Base-by-base conservation (phyloP, 2,888 invertebrate species). In the Hartigia nigra region DNA sequence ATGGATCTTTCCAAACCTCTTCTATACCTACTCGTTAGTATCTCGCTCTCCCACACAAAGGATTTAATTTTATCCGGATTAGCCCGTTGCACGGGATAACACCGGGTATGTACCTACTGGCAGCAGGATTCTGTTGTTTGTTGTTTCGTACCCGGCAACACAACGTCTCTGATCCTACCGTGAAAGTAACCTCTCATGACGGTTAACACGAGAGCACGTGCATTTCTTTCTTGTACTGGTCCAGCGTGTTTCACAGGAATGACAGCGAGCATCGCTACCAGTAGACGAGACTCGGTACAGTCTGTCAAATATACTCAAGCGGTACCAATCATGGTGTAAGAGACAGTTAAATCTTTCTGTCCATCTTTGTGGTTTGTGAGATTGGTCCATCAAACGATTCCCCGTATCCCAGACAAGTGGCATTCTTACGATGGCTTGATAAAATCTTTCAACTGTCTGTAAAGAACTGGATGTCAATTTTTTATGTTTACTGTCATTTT, bases 11-110 rank as follows among this genome's bases (percentile, higher is more conserved):
- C 55, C 55, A 55, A 55, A 55, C 9, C 55, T 23, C 23, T 23
- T 2, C 55, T 55, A 55, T 55, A 82, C 82, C 82, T 83, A 83
- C 83, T 82, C 84, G 84, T 84, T 86, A 84, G 83, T 85, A 81
- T 85, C 84, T 84, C 82, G 85, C 84, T 85, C 86, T 84, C 84
- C 86, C 86, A 84, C 86, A 83, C 84, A 80, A 80, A 84, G 31
- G 72, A 72, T 87, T 88, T 87, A 87, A 89, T 89, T 89, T 87
- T 84, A 86, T 86, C 87, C 86, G 87, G 87, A 86, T 87, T 87
- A 88, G 81, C 84, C 81, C 75, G 79, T 77, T 76, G 35, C 76
- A 79, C 77, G 37, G 75, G 78, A 55, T 76, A 31, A 70, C 69
- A 39, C 77, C 34, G n/a, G 75, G 78, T 74, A 55, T 35, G 14